Evolutionary conservation across 2,888 invertebrate species (phyloP), one percentile per base, ranked within the genome.

Genomic region (Lycocerus yunnanus): DNA sequence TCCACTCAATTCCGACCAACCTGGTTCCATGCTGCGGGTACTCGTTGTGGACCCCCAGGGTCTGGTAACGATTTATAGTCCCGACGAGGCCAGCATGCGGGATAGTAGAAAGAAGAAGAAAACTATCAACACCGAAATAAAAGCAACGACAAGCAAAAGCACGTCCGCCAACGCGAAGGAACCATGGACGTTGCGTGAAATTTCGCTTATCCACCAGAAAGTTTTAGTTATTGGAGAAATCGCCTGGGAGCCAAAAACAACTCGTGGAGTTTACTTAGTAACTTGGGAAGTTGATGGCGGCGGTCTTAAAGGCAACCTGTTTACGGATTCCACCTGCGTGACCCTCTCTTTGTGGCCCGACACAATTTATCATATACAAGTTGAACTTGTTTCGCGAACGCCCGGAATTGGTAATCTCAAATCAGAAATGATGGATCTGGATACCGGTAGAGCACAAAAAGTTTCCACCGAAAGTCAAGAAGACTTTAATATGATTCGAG

Each of bases 271-370:
- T 74, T 94, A 94, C 87, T 89, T 94, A 83, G 94, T 95, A 69
- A 94, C 94, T 77, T 95, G 94, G 94, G 94, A 95, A 89, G 93
- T 94, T 71, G 93, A 93, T 83, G 94, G 94, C 74, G 94, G 94
- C 80, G 94, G 94, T 78, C 88, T 95, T 76, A 94, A 93, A 87
- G 94, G 94, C 79, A 94, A 94, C 87, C 89, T 94, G 78, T 93
- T 94, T 87, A 95, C 94, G 60, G 94, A 94, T 86, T 93, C 93
- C 69, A 93, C 93, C 74, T 91, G 92, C 82, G 94, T 94, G 77
- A 94, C 94, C 71, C 87, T 95, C 80, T 94, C 94, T 73, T 88
- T 95, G 69, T 94, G 94, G 94, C 94, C 94, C 67, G 93, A 94
- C 85, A 94, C 94, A 63, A 87, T 93, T 79, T 95, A 94, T 86